Evolutionary conservation across 2,888 invertebrate genomes (phyloP), one percentile per base, ranked within the genome.

Genomic region (Stenurella melanura): DNA sequence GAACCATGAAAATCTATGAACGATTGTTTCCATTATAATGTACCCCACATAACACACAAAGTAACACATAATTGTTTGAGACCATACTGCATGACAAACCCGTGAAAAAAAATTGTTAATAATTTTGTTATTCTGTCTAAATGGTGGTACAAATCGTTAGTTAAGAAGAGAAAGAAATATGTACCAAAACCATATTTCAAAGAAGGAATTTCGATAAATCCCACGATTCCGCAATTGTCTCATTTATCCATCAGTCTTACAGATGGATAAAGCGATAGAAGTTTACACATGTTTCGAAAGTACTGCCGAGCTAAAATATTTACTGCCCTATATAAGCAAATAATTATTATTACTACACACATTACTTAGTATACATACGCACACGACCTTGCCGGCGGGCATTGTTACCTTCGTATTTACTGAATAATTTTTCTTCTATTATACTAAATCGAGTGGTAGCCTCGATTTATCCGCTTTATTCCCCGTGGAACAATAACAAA

Each of bases 261-360:
- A n/a, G 50, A 50, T 50, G 50, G 50, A n/a, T n/a, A 50, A 50
- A 15, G 50, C 50, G 50, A n/a, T 50, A 50, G 50, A n/a, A 50
- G 50, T 72, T 72, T 75, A 75, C 72, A 67, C 73, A 60, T 76
- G 76, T 78, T 78, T 78, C 69, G 80, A 80, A 80, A 78, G 80
- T 77, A 78, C 78, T 73, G 58, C 64, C 75, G 73, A 73, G 72
- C 73, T 73, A 63, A 71, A 75, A 74, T 78, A 78, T 76, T 78
- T 78, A 74, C 77, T 80, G 78, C 77, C 77, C 80, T 73, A 80
- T 78, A 76, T 78, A 76, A 74, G 58, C 70, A 9, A 70, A 77
- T 74, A 75, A 76, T 77, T 76, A 80, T 77, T 80, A 77, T 77
- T 77, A 74, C 76, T 75, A 67, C 75, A 75, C 72, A 72, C 73